Evolutionary conservation across 2,113 vertebrate species (phyloP).

Genomic region (Nesoenas mayeri): DNA sequence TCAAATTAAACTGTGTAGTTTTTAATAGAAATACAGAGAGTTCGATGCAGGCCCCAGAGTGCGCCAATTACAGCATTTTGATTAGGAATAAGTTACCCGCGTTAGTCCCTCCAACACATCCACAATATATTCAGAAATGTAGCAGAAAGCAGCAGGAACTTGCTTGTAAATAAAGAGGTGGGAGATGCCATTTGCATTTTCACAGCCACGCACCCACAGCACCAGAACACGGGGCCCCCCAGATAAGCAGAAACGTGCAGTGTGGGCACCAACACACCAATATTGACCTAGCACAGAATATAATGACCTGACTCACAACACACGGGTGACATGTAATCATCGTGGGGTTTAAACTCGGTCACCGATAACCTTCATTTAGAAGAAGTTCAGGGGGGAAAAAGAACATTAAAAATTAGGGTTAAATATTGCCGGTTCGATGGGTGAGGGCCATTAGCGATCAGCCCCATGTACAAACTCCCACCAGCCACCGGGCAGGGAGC

Average conservation of each 20-base stretch:
- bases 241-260: too few relatives aligned
- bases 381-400: not conserved
- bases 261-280: not conserved
- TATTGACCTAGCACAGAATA: not conserved
- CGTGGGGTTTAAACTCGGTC: rapidly evolving
- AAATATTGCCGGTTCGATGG: too few relatives aligned
- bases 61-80: rapidly evolving
- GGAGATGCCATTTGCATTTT: rapidly evolving
- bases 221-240: rapidly evolving
- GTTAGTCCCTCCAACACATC: not conserved
- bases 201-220: rapidly evolving
- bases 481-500: not conserved
- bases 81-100: rapidly evolving
- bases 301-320: too few relatives aligned
- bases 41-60: too few relatives aligned
- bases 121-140: rapidly evolving
- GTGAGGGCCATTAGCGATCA: too few relatives aligned
- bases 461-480: not conserved
- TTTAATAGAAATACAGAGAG: rapidly evolving
- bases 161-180: not conserved
- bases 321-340: too few relatives aligned
- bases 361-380: rapidly evolving
- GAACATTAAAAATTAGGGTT: rapidly evolving
- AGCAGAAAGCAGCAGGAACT: not conserved
- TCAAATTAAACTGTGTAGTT: rapidly evolving